Percentiles rank a stretch among this genome's conserved stretches.
Evolutionary conservation across 2,888 invertebrate species (phyloP).

Genomic region (Rotaria socialis): DNA sequence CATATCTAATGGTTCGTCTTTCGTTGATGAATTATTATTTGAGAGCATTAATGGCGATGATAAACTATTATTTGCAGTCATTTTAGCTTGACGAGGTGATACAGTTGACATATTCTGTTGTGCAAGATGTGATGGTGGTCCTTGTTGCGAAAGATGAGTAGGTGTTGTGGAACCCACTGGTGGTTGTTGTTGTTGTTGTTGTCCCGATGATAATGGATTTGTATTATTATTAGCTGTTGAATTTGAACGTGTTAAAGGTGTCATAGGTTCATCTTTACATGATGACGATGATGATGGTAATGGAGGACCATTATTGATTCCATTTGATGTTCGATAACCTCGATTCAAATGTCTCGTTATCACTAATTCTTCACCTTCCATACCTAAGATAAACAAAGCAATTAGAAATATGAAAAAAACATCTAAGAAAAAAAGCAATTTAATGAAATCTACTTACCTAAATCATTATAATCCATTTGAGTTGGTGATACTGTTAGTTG

Average conservation of each 20-base stretch:
- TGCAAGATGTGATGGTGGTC: background rate
- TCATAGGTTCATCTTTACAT: conserved; percentile 23
- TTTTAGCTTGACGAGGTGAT: background rate
- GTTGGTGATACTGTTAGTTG: conserved; percentile 45
- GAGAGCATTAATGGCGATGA: conserved; percentile 31
- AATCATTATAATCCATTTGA: conserved; percentile 45
- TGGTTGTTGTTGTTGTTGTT: background rate
- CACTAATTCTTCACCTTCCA: conserved; percentile 45
- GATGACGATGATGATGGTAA: conserved; percentile 20
- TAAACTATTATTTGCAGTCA: background rate
- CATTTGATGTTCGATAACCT: conserved; percentile 11
- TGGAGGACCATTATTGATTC: background rate
- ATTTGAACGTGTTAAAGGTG: background rate
- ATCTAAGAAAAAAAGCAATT: background rate
- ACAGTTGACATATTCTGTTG: background rate
- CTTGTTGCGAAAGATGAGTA: background rate
- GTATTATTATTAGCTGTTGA: background rate
- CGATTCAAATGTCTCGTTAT: conserved; percentile 45
- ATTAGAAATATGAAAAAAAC: background rate
- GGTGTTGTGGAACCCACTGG: background rate
- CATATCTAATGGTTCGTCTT: conserved; percentile 31
- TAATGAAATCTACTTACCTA: background rate
- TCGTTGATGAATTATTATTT: background rate
- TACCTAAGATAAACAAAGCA: background rate
- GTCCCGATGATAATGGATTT: background rate